Conservation (phyloP, 1,140 invertebrate species). For the Penaeus japonicus region DNA sequence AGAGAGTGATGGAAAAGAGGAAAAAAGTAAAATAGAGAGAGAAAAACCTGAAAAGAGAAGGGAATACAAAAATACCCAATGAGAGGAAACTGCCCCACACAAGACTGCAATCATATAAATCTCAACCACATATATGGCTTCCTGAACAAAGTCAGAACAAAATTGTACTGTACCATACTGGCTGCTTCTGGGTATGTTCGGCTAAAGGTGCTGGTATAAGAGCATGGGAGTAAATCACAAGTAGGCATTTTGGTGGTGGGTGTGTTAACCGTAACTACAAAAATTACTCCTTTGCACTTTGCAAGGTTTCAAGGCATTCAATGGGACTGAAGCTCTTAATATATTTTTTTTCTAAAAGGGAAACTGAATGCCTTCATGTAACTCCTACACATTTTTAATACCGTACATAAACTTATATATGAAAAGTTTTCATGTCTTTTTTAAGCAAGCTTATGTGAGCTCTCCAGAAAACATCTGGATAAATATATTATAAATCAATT, state of each 20-base stretch:
- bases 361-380: not conserved
- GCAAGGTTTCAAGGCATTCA: not conserved
- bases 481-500: not conserved
- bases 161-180: slow-evolving; percentile 43
- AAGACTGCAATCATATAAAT: not conserved
- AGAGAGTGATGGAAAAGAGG: not conserved
- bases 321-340: not conserved
- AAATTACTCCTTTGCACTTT: not conserved
- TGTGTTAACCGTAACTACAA: not conserved
- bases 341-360: not conserved
- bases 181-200: slow-evolving; percentile 26
- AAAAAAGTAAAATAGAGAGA: not conserved
- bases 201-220: not conserved
- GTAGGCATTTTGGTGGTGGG: not conserved
- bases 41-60: too few species aligned
- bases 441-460: slow-evolving; percentile 11
- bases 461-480: slow-evolving; percentile 24
- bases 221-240: not conserved
- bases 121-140: slow-evolving; percentile 24
- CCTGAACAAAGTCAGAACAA: slow-evolving; percentile 35
- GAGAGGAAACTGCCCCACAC: too few species aligned
- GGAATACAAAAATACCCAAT: not conserved
- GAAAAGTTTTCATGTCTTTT: slow-evolving; percentile 1
- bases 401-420: not conserved
- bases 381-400: not conserved